A percentile compares a stretch with the other conserved stretches of the same genome.
phyloP scores from a whole-genome alignment of 2,797 vertebrate species.

The Syngnathus acus region DNA sequence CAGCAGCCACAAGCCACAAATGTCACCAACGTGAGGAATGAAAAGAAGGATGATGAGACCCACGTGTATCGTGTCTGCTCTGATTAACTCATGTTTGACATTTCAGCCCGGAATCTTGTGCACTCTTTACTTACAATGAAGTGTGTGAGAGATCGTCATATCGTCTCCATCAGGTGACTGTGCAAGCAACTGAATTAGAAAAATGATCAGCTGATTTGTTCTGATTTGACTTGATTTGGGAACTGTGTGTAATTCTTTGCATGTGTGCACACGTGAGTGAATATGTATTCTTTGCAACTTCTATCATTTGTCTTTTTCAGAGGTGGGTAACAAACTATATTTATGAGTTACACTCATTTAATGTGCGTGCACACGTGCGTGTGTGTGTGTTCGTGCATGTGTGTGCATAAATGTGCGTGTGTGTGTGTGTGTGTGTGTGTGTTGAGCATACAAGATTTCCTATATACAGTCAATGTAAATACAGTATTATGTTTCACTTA shows the following conservation, averaged over 20 bases:
- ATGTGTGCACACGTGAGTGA: constrained; percentile 5
- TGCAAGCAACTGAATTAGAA: background rate
- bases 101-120: constrained; percentile 11
- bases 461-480: background rate
- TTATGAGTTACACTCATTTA: too few species aligned
- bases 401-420: background rate
- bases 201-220: background rate
- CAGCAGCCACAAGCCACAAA: constrained; percentile 15
- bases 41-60: constrained; percentile 50
- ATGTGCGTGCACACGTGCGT: background rate
- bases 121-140: constrained; percentile 1
- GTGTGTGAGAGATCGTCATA: background rate
- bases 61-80: constrained; percentile 54
- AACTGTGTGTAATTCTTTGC: background rate
- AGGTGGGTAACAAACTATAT: too few species aligned
- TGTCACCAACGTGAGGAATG: constrained; percentile 45
- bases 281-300: background rate
- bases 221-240: background rate
- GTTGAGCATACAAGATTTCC: background rate
- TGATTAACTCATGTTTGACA: constrained; percentile 50
- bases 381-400: background rate
- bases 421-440: background rate
- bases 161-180: background rate
- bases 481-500: constrained; percentile 7
- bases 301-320: background rate